phyloP scores from a whole-genome alignment of 2,797 vertebrate genomes.

The Urocyon cinereoargenteus region DNA sequence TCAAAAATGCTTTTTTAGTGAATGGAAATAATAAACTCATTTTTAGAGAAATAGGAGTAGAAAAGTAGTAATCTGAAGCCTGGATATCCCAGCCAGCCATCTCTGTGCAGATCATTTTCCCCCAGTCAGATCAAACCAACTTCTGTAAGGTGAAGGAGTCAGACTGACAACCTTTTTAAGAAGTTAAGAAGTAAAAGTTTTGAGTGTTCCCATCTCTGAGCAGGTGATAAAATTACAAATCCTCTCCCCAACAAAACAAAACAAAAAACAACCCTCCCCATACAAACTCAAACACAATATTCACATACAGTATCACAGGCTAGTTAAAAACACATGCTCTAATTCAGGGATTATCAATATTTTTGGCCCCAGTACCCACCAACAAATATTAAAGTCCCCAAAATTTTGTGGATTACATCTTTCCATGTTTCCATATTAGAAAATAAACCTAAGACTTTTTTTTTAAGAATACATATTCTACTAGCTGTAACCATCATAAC shows the following conservation, averaged over 20 bases:
- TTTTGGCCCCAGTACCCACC: not conserved
- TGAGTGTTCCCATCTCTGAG: not conserved
- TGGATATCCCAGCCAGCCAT: not conserved
- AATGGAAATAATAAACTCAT: not conserved
- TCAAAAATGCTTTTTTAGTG: constrained; percentile 29
- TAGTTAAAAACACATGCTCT: not conserved
- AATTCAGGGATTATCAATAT: not conserved
- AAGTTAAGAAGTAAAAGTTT: not conserved
- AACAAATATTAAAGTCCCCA: not conserved
- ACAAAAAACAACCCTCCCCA: not conserved
- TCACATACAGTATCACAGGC: not conserved
- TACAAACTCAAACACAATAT: not conserved
- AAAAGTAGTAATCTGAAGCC: not conserved
- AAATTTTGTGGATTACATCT: not conserved
- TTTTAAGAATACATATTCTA: not conserved
- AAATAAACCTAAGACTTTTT: constrained; percentile 33
- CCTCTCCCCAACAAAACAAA: not conserved
- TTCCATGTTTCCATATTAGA: not conserved
- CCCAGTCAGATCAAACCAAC: not conserved
- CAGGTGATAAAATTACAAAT: not conserved
- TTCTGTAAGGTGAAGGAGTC: not conserved
- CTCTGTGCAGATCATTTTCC: not conserved
- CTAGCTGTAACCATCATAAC: not conserved
- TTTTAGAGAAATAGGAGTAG: constrained; percentile 13
- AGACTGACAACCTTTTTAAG: not conserved